Percentiles rank a stretch among this genome's conserved stretches.
These are phyloP conservation scores for Urosaurus nigricauda DNA, from an alignment of 2,797 vertebrate genomes.

Conservation along the genomic window DNA sequence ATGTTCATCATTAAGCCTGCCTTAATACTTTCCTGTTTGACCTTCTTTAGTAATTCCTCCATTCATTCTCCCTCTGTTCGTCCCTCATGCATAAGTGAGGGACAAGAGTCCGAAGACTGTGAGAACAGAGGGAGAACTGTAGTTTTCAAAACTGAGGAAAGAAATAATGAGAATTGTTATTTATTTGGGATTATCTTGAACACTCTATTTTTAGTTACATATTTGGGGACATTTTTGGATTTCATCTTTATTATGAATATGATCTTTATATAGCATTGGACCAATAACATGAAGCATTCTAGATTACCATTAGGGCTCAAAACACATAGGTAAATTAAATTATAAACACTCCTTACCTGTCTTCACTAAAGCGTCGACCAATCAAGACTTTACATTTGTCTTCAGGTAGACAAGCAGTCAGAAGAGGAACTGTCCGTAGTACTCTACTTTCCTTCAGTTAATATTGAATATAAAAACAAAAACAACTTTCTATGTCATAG, in stretches of 20 bases:
- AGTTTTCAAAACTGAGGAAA: neutral
- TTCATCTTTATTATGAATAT: neutral
- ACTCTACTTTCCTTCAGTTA: conserved; percentile 90
- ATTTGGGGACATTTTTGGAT: neutral
- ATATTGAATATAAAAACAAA: conserved; percentile 57
- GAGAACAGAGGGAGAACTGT: neutral
- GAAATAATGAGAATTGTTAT: conserved; percentile 30
- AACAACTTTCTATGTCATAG: conserved; percentile 45
- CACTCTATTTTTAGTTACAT: neutral
- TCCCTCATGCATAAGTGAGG: no score
- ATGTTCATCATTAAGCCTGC: no score
- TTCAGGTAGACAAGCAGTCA: conserved; percentile 91
- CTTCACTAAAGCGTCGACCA: conserved; percentile 93
- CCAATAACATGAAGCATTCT: conserved; percentile 22
- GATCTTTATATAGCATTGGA: neutral
- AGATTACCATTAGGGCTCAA: conserved; percentile 8
- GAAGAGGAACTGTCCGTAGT: conserved; percentile 92
- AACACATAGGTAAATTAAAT: conserved; percentile 8
- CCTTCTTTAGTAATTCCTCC: no score
- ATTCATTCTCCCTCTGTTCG: no score
- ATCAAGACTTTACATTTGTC: conserved; percentile 92
- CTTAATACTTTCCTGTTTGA: no score
- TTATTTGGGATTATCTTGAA: neutral
- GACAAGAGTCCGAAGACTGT: no score
- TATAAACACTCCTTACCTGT: conserved; percentile 82